Base-by-base conservation (phyloP, 1,140 invertebrate species). In the Branchinecta lynchi region DNA sequence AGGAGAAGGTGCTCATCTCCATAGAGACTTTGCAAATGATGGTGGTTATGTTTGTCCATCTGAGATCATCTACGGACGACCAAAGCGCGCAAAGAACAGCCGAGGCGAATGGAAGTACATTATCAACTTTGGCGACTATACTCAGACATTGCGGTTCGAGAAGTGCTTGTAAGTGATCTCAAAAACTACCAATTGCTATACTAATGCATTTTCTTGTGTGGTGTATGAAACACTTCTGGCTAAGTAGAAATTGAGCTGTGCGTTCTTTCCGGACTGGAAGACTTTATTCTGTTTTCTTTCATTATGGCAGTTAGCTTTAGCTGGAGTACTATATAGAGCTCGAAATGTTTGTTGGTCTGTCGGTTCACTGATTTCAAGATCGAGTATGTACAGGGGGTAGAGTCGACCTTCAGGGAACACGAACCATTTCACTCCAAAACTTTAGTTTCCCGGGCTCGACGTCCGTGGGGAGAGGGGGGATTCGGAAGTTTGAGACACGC, bases 61-160 rank as follows among this genome's bases (percentile, higher is more conserved):
- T n/a, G 85, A 86, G 46, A 85, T 91, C n/a, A 87, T 87, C 72
- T 90, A 90, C 75, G 89, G 87, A 0, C 80, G 87, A 46, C 89
- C 89, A 0, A 89, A 91, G 77, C 82, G 89, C 72, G 90, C 89
- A 0, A 82, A 86, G 72, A 89, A 87, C 43, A 74, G 75, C 7
- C 87, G 85, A 17, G 89, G 89, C 0, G 81, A 86, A 71, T 92
- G 90, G 90, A 92, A 92, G 74, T 91, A 87, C 73, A 89, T 92
- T 71, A 89, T 93, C 65, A 93, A 93, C 73, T 89, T 89, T 0
- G 88, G 85, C 0, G 87, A 90, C 70, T 89, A 92, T 74, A 90
- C 89, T 1, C 90, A 93, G 77, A 92, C 89, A 0, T 76, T 93
- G 20, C 77, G 90, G 15, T 78, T 93, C 72, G 90, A 93, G 76